phyloP scores from a whole-genome alignment of 2,888 invertebrate genomes.

The Phoenoteleia sp. region DNA sequence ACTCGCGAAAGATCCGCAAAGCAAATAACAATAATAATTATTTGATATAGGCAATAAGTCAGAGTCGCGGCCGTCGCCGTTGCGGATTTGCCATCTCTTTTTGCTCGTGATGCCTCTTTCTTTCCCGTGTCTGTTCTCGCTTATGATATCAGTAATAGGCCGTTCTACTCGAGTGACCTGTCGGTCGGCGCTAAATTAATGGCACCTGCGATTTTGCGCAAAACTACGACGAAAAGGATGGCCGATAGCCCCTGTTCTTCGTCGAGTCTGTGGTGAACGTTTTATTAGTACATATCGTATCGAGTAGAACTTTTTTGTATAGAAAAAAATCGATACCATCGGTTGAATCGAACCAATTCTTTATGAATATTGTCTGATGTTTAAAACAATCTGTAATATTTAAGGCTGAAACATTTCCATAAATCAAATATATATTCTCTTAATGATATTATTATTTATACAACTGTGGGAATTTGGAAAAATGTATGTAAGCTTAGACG shows the following conservation, averaged over 20 bases:
- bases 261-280: constrained; percentile 26
- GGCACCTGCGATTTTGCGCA: constrained; percentile 85
- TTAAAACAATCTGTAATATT: too few species aligned
- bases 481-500: too few species aligned
- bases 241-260: constrained; percentile 70
- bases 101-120: constrained; percentile 47
- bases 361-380: neutral
- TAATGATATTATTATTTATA: too few species aligned
- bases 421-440: too few species aligned
- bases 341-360: constrained; percentile 14
- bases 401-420: too few species aligned
- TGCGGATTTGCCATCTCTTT: constrained; percentile 68
- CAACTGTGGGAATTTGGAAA: too few species aligned
- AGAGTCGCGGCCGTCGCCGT: constrained; percentile 72
- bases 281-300: constrained; percentile 52
- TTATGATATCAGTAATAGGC: constrained; percentile 85
- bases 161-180: constrained; percentile 86
- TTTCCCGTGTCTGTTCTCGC: constrained; percentile 63
- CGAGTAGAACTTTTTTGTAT: neutral
- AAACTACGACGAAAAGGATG: constrained; percentile 76
- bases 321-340: constrained; percentile 34
- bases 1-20: constrained; percentile 80
- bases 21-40: constrained; percentile 87
- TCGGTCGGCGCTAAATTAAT: constrained; percentile 85
- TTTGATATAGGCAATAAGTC: constrained; percentile 85